A percentile compares a stretch with the other conserved stretches of the same genome.
Evolutionary conservation across 2,888 invertebrate genomes (phyloP).

Genomic region (Rutpela maculata): DNA sequence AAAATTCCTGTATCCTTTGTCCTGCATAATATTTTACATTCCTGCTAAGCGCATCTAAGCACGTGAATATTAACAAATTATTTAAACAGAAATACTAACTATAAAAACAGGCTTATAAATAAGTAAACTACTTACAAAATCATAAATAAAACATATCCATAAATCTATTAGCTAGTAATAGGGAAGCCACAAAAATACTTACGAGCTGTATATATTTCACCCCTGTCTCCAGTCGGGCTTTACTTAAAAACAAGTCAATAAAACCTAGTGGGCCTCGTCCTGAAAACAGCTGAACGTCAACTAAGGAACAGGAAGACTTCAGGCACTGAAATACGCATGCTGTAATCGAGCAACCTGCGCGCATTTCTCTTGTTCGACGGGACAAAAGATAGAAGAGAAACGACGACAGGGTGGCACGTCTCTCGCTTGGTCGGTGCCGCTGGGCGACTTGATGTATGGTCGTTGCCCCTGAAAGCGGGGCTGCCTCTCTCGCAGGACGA

Average conservation of each 20-base stretch:
- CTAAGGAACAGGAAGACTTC: slow-evolving; percentile 49
- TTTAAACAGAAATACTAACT: not conserved
- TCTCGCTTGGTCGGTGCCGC: not conserved
- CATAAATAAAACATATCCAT: slow-evolving; percentile 15
- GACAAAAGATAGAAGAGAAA: not conserved
- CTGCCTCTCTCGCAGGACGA: slow-evolving; percentile 26
- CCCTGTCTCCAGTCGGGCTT: slow-evolving; percentile 18
- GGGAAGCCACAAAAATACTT: slow-evolving; percentile 45
- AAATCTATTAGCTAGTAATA: not conserved
- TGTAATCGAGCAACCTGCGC: slow-evolving; percentile 25
- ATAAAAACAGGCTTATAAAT: not conserved
- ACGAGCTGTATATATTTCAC: slow-evolving; percentile 30
- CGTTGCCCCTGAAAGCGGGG: slow-evolving; percentile 40
- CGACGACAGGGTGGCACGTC: not conserved
- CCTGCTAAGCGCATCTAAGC: not conserved
- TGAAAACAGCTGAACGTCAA: slow-evolving; percentile 53
- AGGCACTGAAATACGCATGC: slow-evolving; percentile 42
- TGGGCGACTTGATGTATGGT: slow-evolving; percentile 38
- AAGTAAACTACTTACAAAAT: not conserved
- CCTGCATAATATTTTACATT: not conserved
- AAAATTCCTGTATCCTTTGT: slow-evolving; percentile 5
- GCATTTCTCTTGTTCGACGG: slow-evolving; percentile 1
- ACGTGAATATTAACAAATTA: not conserved
- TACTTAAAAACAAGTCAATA: slow-evolving; percentile 48
- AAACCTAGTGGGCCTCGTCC: slow-evolving; percentile 45